Percentiles rank a stretch among this genome's conserved stretches.
phyloP scores from a whole-genome alignment of 2,797 vertebrate genomes.

The Acipenser ruthenus region DNA sequence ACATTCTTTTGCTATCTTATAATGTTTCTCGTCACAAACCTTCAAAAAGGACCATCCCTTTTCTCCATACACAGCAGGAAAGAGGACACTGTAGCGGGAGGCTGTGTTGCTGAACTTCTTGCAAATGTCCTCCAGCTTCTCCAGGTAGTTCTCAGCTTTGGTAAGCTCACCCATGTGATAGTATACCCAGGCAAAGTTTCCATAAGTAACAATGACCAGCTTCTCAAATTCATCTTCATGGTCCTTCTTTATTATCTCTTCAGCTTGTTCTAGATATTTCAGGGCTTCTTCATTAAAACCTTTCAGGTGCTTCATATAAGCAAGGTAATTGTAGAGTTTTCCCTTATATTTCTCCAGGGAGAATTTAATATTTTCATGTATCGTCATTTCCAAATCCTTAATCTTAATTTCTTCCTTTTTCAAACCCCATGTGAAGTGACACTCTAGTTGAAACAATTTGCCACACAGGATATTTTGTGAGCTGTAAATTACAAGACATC shows the following conservation, averaged over 20 bases:
- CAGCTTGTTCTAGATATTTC: constrained; percentile 44
- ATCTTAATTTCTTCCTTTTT: constrained; percentile 37
- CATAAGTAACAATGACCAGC: constrained; percentile 46
- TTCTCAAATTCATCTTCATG: constrained; percentile 9
- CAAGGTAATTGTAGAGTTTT: constrained; percentile 42
- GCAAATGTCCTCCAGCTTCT: constrained; percentile 35
- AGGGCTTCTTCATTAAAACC: constrained; percentile 46
- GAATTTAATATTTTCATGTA: constrained; percentile 32
- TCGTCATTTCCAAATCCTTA: constrained; percentile 36
- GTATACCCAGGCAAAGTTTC: constrained; percentile 56
- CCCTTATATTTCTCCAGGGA: constrained; percentile 15
- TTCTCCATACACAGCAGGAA: constrained; percentile 47
- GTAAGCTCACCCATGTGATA: constrained; percentile 38
- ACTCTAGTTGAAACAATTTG: constrained; percentile 45
- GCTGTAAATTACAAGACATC: constrained; percentile 23
- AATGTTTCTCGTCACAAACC: constrained; percentile 43
- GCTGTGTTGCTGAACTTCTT: constrained; percentile 24
- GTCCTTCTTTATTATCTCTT: constrained; percentile 32
- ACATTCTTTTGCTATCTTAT: constrained; percentile 44
- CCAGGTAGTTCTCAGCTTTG: constrained; percentile 38
- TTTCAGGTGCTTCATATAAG: constrained; percentile 48
- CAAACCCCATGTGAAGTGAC: constrained; percentile 60
- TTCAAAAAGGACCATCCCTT: constrained; percentile 61
- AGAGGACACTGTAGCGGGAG: constrained; percentile 17
- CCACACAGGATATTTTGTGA: constrained; percentile 33